phyloP scores from a whole-genome alignment of 2,888 invertebrate species.

The Ryuthela nishihirai region DNA sequence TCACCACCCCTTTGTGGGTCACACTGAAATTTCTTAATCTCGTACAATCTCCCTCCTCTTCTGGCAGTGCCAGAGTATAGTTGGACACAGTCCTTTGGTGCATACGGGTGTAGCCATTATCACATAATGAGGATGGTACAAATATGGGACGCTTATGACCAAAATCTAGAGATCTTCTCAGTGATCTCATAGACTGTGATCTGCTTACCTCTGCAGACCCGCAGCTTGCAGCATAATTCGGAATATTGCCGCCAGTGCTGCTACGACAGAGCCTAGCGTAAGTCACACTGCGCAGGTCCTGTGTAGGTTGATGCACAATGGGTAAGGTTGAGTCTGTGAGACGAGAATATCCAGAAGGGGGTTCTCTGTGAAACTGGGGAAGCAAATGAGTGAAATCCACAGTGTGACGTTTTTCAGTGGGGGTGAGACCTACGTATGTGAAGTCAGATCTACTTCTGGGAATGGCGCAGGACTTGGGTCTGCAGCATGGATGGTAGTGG shows the following conservation, averaged over 20 bases:
- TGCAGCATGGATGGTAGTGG: no score
- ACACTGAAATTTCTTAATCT: conserved; percentile 89
- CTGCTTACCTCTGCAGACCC: conserved; percentile 17
- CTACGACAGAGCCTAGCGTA: no score
- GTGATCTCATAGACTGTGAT: conserved; percentile 24
- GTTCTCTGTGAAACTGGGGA: conserved; percentile 8
- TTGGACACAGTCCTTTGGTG: no score
- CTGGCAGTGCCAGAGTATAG: no score
- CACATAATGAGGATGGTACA: no score
- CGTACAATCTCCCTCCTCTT: conserved; percentile 87
- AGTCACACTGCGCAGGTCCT: no score
- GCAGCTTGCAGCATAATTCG: no score
- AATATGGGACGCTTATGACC: no score
- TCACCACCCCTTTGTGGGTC: conserved; percentile 87
- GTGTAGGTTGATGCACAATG: no score
- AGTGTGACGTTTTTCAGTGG: conserved; percentile 26
- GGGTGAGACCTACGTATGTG: conserved; percentile 22
- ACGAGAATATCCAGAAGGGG: conserved; percentile 27
- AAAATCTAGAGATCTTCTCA: conserved; percentile 11
- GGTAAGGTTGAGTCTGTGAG: conserved; percentile 27
- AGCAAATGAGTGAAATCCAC: conserved; percentile 23
- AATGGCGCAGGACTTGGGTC: conserved; percentile 18
- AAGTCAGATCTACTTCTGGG: conserved; percentile 28
- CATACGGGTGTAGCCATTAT: no score
- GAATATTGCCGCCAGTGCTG: no score